Conservation (phyloP, 2,113 vertebrate species). For the Martes martes region DNA sequence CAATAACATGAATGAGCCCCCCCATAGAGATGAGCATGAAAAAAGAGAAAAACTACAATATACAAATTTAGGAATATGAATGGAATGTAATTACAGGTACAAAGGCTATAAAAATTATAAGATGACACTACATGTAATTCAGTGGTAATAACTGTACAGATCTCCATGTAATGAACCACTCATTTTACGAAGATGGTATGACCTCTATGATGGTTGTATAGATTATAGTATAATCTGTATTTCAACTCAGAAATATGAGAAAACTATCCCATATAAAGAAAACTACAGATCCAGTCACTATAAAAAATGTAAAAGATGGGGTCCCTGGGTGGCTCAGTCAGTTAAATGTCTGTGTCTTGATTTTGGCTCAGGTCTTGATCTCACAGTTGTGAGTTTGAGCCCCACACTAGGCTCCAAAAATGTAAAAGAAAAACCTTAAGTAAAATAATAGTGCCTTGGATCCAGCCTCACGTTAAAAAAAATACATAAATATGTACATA, state of each 20-base stretch:
- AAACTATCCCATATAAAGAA: background rate
- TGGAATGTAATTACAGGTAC: background rate
- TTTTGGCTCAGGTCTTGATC: background rate
- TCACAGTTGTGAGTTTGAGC: background rate
- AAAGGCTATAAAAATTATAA: background rate
- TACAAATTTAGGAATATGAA: background rate
- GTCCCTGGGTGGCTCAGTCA: background rate
- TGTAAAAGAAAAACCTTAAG: background rate
- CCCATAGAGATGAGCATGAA: background rate
- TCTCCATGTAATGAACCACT: background rate
- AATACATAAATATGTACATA: background rate
- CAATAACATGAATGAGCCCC: background rate
- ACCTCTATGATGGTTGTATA: background rate
- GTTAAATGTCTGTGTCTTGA: background rate
- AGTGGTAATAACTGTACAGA: background rate
- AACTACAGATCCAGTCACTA: background rate
- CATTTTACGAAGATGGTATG: background rate
- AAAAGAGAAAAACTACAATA: background rate
- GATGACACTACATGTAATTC: background rate
- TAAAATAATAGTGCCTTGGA: background rate
- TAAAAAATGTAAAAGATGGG: conserved; percentile 2
- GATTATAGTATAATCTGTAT: background rate
- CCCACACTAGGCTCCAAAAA: background rate
- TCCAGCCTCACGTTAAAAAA: background rate
- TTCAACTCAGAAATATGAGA: background rate